Conservation (phyloP, 92 coral and sea anemone species). For the Palythoa grandis region DNA sequence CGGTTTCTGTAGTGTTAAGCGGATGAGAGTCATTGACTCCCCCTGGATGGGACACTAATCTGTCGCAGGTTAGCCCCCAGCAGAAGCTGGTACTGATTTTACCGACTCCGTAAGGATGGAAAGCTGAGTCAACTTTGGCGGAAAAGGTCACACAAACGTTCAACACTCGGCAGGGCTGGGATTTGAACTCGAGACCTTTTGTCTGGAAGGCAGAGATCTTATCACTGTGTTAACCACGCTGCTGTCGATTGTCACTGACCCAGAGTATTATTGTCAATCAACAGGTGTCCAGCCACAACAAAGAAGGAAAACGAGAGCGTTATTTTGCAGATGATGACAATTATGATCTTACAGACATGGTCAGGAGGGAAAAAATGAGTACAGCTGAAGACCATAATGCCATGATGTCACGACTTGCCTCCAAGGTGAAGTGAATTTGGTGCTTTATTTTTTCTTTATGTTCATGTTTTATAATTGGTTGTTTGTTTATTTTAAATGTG, state of each 20-base stretch:
- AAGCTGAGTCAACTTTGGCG: too few relatives aligned
- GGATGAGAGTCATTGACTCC: too few relatives aligned
- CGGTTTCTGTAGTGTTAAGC: too few relatives aligned
- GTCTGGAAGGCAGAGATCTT: too few relatives aligned
- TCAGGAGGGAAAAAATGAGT: constrained; percentile 89
- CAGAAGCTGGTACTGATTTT: too few relatives aligned
- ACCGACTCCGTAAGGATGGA: too few relatives aligned
- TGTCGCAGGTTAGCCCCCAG: too few relatives aligned
- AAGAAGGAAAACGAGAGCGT: constrained; percentile 89
- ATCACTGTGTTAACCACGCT: too few relatives aligned
- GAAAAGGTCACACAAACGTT: too few relatives aligned
- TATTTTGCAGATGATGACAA: constrained; percentile 97
- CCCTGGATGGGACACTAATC: too few relatives aligned
- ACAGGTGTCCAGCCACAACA: constrained; percentile 82
- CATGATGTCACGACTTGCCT: constrained; percentile 84
- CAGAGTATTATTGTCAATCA: neutral
- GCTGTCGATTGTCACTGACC: neutral
- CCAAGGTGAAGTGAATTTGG: constrained; percentile 66
- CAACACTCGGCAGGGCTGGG: too few relatives aligned
- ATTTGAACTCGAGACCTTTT: too few relatives aligned
- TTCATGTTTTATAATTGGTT: neutral
- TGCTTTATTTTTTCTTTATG: neutral
- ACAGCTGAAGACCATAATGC: constrained; percentile 91
- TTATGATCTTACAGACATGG: constrained; percentile 88
- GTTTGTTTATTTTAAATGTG: neutral